Evolutionary conservation across 2,888 invertebrate species (phyloP), one percentile per base, ranked within the genome.

Genomic region (Plebejus anna): DNA sequence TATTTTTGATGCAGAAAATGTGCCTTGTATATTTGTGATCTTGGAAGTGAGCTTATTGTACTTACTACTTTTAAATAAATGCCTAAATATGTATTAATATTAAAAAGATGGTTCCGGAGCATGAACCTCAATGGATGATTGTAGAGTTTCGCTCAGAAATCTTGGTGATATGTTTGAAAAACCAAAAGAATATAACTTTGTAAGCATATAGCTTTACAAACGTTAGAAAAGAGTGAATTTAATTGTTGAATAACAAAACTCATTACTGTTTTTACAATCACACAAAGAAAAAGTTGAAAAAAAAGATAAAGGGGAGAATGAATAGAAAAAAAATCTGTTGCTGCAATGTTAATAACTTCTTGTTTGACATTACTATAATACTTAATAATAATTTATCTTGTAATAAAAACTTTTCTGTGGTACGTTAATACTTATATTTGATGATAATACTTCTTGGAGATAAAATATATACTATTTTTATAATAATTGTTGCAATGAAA

Each of bases 1-100:
- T 13, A 13, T 32, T 66, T 66, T 13, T 13, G 66, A 32, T 22
- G 16, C 9, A 13, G 66, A 55, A 28, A 51, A 72, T 55, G 73
- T 73, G 73, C 73, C 73, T 73, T 73, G 72, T 72, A 38, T 71
- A 71, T 42, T 47, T 72, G 42, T 72, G 36, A 72, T 47, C 7
- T 72, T 72, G 4, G 11, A 71, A 22, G 42, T 71, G 66, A 66
- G 66, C 32, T 32, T 66, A 66, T 36, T 66, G 4, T 61, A 61
- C 22, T 6, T 28, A 28, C 55, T 55, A 28, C 28, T 11, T 61
- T 61, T 11, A 22, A 61, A 61, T 61, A 61, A 59, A 59, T 59
- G 22, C n/a, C 7, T 59, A 6, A 57, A 61, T 61, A 61, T 28
- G 9, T 61, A 28, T 7, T 61, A 28, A 47, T 28, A 22, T n/a